Conservation (phyloP, 1,140 invertebrate genomes). For the Macrobrachium rosenbergii region DNA sequence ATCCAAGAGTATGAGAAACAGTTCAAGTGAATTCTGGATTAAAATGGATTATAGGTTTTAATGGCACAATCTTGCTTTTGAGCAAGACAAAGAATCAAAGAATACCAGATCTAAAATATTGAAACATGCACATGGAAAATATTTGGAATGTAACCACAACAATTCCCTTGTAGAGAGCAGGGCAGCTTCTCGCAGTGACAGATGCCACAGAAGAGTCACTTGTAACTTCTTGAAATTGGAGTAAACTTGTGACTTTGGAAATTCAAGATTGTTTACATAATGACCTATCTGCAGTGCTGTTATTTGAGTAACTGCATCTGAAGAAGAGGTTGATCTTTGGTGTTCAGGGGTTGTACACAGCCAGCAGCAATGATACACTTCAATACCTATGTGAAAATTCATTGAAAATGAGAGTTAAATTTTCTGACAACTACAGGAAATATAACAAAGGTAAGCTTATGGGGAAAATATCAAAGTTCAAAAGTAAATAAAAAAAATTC, state of each 20-base stretch:
- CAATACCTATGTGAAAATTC: constrained; percentile 35
- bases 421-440: too few relatives aligned
- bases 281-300: not conserved
- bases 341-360: constrained; percentile 1
- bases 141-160: constrained; percentile 62
- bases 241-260: too few relatives aligned
- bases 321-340: constrained; percentile 44
- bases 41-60: constrained; percentile 47
- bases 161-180: constrained; percentile 59
- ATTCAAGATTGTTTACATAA: not conserved
- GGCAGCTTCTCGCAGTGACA: not conserved
- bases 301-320: not conserved
- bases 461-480: too few relatives aligned
- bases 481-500: too few relatives aligned
- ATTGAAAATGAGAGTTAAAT: not conserved
- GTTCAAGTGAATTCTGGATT: constrained; percentile 46
- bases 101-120: constrained; percentile 52
- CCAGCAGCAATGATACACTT: constrained; percentile 16
- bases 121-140: constrained; percentile 62
- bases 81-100: constrained; percentile 53
- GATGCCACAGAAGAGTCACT: too few relatives aligned
- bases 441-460: too few relatives aligned
- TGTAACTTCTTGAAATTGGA: too few relatives aligned
- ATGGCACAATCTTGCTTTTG: constrained; percentile 60
- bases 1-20: constrained; percentile 26